Percentiles rank a stretch among this genome's conserved stretches.
Evolutionary conservation across 2,888 invertebrate genomes (phyloP).

Genomic region (Athalia cordata): DNA sequence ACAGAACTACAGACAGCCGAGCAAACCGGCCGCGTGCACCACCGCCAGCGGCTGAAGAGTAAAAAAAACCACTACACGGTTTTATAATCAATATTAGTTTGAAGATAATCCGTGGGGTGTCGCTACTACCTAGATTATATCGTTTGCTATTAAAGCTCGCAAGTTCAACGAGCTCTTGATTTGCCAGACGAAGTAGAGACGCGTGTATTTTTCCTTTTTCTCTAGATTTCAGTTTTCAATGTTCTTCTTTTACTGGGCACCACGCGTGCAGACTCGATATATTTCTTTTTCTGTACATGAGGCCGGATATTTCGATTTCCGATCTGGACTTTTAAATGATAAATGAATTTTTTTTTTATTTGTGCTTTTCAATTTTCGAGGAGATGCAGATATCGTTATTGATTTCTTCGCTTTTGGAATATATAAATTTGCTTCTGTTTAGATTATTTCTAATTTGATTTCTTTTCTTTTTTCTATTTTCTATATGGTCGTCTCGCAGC

Average conservation of each 20-base stretch:
- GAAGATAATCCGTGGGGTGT: constrained; percentile 62
- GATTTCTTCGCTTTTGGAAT: neutral
- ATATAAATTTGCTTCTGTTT: neutral
- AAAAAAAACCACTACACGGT: constrained; percentile 55
- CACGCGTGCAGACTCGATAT: too few species aligned
- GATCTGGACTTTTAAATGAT: too few species aligned
- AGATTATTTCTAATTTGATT: neutral
- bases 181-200: too few species aligned
- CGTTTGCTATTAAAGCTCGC: constrained; percentile 40
- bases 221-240: too few species aligned
- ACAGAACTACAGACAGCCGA: constrained; percentile 1
- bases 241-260: too few species aligned
- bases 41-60: constrained; percentile 47
- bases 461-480: neutral
- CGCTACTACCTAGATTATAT: constrained; percentile 58
- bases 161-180: neutral
- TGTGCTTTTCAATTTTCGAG: too few species aligned
- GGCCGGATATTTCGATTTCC: too few species aligned
- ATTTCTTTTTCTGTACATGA: too few species aligned
- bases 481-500: neutral
- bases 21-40: constrained; percentile 46
- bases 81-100: constrained; percentile 70
- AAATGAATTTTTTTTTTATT: too few species aligned
- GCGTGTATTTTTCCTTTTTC: neutral
- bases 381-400: too few species aligned